Conservation (phyloP, 2,888 invertebrate species). For the Eupithecia insigniata region DNA sequence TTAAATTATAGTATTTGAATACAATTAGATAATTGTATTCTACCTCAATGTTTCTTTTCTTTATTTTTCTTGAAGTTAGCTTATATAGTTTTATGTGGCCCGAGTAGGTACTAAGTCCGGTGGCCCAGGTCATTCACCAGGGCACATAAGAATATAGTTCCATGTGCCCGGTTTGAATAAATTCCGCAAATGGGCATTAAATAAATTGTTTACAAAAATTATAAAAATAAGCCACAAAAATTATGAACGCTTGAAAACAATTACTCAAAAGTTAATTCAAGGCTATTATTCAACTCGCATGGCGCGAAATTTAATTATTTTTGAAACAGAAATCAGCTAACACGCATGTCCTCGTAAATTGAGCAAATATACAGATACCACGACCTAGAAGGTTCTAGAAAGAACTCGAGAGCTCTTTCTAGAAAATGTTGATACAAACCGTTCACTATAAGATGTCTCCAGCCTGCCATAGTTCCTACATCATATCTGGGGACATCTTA, state of each 20-base stretch:
- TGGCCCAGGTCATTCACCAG: no score
- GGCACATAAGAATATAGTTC: neutral
- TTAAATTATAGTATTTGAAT: no score
- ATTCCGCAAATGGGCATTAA: neutral
- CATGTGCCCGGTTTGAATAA: neutral
- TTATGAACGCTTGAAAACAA: constrained; percentile 11
- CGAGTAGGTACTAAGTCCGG: no score
- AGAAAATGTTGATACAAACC: no score
- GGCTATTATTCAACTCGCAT: constrained; percentile 15
- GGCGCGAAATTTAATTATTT: constrained; percentile 18
- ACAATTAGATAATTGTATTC: no score
- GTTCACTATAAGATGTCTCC: no score
- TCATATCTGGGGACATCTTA: no score
- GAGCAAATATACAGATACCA: neutral
- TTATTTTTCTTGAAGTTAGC: no score
- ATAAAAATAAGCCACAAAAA: neutral
- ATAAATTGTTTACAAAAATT: neutral
- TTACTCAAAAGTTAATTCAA: constrained; percentile 11
- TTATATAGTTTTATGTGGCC: no score
- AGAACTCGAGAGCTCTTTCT: neutral
- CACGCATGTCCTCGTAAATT: constrained; percentile 11
- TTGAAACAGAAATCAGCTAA: constrained; percentile 13
- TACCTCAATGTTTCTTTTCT: no score
- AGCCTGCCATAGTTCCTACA: no score
- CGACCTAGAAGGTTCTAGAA: neutral